Evolutionary conservation across 1,140 invertebrate species (phyloP), one percentile per base, ranked within the genome.

Genomic region (Spodoptera frugiperda): DNA sequence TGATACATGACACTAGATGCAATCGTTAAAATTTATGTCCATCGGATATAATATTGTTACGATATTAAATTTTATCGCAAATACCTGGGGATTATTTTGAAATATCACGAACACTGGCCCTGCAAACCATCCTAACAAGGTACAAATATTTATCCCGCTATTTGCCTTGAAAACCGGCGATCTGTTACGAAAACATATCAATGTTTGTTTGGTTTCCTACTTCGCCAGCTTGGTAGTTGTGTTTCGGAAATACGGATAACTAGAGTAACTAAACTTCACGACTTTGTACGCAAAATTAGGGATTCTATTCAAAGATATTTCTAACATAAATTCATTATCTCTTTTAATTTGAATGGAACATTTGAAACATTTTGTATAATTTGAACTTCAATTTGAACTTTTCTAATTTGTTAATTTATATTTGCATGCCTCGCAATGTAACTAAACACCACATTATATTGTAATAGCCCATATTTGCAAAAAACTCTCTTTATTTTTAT

Each of bases 131-230:
- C 1, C 54, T 73, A 73, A 73, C 54, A 48, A 59, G 39, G 48
- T 59, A 59, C 54, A 73, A 73, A 73, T 73, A 73, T 68, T 68
- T 59, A 55, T 14, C 5, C 54, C 70, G 59, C 44, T 59, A 44
- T 73, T 72, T 59, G 70, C 44, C 44, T n/a, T 67, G 12, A 21
- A 49, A 67, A 25, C 19, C 17, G 15, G 44, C 44, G 63, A 25
- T 48, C 44, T 67, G 44, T 48, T 48, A 49, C 12, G 63, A 21
- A 67, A 48, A 49, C 63, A 49, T 19, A 67, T 49, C 63, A 67
- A 30, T 65, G 12, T 67, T 67, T 46, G 63, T 49, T 67, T 49
- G 48, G 63, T 46, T 19, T 67, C 30, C 14, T 17, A 44, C 21
- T 67, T 49, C 19, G 48, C 63, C 19, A 61, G 59, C 49, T 51